Percentiles rank a stretch among this genome's conserved stretches.
Evolutionary conservation across 2,888 invertebrate species (phyloP).

Genomic region (Epinotia brunnichana): DNA sequence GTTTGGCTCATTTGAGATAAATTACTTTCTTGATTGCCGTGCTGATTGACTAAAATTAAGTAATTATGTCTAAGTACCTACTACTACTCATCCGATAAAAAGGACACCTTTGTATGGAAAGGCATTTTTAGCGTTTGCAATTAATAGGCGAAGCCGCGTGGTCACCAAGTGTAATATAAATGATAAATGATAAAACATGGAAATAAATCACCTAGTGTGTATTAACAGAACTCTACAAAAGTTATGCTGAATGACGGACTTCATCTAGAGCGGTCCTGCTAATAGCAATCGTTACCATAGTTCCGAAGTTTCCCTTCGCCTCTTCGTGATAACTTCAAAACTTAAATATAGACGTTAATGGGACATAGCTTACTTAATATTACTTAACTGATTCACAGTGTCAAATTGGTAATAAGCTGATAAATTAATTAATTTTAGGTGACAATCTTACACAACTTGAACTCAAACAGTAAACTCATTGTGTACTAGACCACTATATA

Average conservation of each 20-base stretch:
- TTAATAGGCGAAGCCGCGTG: not conserved
- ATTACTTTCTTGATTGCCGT: too few species aligned
- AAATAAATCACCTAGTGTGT: constrained; percentile 38
- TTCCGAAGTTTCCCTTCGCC: constrained; percentile 36
- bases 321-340: constrained; percentile 25
- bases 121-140: too few species aligned
- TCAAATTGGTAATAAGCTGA: not conserved
- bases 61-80: too few species aligned
- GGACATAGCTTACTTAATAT: not conserved
- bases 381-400: not conserved
- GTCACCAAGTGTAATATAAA: not conserved
- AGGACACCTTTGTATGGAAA: too few species aligned
- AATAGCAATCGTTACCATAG: constrained; percentile 47
- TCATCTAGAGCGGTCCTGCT: constrained; percentile 45
- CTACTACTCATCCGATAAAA: too few species aligned
- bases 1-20: too few species aligned
- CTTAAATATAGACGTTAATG: constrained; percentile 30
- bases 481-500: too few species aligned
- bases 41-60: too few species aligned
- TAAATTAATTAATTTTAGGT: too few species aligned
- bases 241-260: constrained; percentile 46
- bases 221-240: constrained; percentile 39
- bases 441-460: too few species aligned
- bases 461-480: too few species aligned
- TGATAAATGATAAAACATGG: not conserved